A percentile compares a stretch with the other conserved stretches of the same genome.
Conservation (phyloP, 1,140 invertebrate genomes). For the Drosophila teissieri region DNA sequence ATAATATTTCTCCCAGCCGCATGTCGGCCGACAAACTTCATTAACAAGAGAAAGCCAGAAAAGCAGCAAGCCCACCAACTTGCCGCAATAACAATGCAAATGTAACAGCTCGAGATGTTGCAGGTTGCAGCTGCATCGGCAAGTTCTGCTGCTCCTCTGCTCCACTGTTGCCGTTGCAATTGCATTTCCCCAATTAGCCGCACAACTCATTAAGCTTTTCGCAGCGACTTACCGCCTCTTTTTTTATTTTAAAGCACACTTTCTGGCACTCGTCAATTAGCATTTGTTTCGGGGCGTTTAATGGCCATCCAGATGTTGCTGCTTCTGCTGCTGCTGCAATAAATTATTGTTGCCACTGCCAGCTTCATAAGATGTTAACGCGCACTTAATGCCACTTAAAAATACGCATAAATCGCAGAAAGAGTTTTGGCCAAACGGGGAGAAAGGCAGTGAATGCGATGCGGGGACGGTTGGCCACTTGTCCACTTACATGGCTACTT, state of each 20-base stretch:
- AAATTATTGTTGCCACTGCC: conserved; percentile 68
- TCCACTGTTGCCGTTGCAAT: conserved; percentile 2
- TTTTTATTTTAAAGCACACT: conserved; percentile 56
- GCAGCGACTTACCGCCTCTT: conserved; percentile 30
- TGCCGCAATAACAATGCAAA: conserved; percentile 62
- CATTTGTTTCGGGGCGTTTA: conserved; percentile 63
- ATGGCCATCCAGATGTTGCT: conserved; percentile 42
- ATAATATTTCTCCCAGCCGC: conserved; percentile 72
- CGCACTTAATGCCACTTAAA: conserved; percentile 83
- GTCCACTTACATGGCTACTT: conserved; percentile 81
- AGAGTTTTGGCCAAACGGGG: conserved; percentile 7
- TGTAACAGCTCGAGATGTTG: conserved; percentile 54
- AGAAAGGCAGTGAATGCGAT: neutral
- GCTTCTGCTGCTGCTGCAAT: conserved; percentile 28
- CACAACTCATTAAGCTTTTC: conserved; percentile 56
- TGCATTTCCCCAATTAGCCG: conserved; percentile 57
- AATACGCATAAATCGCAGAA: conserved; percentile 76
- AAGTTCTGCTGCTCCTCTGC: neutral
- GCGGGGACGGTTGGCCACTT: conserved; percentile 37
- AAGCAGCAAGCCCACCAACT: conserved; percentile 31
- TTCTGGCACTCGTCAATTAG: conserved; percentile 66
- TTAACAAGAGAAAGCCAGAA: conserved; percentile 37
- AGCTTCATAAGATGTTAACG: conserved; percentile 80
- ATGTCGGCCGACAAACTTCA: conserved; percentile 61
- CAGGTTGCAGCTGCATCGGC: conserved; percentile 11